These are phyloP conservation scores for Nasonia vitripennis DNA, from an alignment of 1,140 invertebrate species.

Conservation along the genomic window DNA sequence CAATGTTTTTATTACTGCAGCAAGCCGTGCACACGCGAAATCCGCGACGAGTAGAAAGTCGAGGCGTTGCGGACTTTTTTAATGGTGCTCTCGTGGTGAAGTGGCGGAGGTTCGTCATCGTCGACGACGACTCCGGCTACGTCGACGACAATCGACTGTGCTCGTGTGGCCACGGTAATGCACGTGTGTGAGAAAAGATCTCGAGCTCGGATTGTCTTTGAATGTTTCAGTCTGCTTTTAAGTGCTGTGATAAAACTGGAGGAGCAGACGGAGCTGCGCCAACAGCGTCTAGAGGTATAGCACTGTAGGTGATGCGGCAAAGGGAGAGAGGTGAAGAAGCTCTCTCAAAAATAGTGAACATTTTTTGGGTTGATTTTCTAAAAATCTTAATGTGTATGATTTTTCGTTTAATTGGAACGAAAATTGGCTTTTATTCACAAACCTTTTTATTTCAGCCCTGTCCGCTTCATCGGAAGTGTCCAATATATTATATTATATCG, in stretches of 20 bases:
- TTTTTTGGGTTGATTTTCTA: too few relatives aligned
- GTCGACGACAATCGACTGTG: slow-evolving; percentile 29
- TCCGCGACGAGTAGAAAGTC: background rate
- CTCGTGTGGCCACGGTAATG: background rate
- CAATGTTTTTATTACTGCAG: slow-evolving; percentile 6
- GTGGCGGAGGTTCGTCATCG: slow-evolving; percentile 17
- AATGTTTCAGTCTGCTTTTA: slow-evolving; percentile 51
- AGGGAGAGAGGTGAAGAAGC: background rate
- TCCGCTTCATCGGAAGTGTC: too few relatives aligned
- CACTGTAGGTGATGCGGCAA: background rate
- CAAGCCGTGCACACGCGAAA: background rate
- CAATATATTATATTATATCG: background rate
- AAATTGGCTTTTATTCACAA: too few relatives aligned
- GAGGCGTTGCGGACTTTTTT: slow-evolving; percentile 22
- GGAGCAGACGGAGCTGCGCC: background rate
- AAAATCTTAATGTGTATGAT: too few relatives aligned
- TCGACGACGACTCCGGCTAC: slow-evolving; percentile 11
- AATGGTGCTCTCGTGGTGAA: slow-evolving; percentile 22
- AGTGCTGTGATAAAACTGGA: slow-evolving; percentile 45
- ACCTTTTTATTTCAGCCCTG: background rate
- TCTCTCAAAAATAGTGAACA: too few relatives aligned
- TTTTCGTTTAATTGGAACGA: too few relatives aligned
- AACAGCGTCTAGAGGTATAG: background rate
- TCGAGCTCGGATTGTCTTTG: slow-evolving; percentile 48
- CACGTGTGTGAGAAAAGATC: background rate